Evolutionary conservation across 2,797 vertebrate species (phyloP).

Genomic region (Eutrigla gurnardus): DNA sequence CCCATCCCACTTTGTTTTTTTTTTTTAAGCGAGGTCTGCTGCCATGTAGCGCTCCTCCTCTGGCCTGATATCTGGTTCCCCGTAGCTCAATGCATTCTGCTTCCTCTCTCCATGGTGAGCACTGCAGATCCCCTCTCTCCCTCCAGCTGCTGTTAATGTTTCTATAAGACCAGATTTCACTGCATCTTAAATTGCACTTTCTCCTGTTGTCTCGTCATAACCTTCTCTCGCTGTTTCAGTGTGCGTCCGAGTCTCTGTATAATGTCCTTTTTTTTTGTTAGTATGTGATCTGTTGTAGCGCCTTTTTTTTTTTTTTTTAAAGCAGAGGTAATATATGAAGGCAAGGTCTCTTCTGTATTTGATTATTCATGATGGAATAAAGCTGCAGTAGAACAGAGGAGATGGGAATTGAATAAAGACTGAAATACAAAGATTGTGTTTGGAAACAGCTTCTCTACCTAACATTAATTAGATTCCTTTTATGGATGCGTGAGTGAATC

Average conservation of each 20-base stretch:
- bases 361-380: conserved; percentile 57
- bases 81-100: conserved; percentile 21
- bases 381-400: conserved; percentile 60
- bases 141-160: conserved; percentile 9
- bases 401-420: conserved; percentile 75
- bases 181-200: conserved; percentile 53
- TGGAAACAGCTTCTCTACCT: conserved; percentile 9
- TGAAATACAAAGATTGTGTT: conserved; percentile 28
- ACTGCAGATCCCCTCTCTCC: background rate
- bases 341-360: conserved; percentile 48
- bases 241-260: conserved; percentile 45
- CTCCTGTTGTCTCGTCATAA: conserved; percentile 30
- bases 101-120: conserved; percentile 9
- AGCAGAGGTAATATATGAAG: conserved; percentile 71
- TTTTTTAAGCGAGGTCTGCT: conserved; percentile 21
- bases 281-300: conserved; percentile 59
- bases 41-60: conserved; percentile 19
- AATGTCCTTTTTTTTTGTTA: conserved; percentile 29
- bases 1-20: conserved; percentile 29
- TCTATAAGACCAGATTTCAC: conserved; percentile 38
- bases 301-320: conserved; percentile 43
- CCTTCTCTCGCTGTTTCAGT: conserved; percentile 27
- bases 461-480: background rate
- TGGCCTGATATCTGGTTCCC: conserved; percentile 20
- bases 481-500: background rate